Base-by-base conservation (phyloP, 2,113 vertebrate genomes). In the Dolichotis patagonum region DNA sequence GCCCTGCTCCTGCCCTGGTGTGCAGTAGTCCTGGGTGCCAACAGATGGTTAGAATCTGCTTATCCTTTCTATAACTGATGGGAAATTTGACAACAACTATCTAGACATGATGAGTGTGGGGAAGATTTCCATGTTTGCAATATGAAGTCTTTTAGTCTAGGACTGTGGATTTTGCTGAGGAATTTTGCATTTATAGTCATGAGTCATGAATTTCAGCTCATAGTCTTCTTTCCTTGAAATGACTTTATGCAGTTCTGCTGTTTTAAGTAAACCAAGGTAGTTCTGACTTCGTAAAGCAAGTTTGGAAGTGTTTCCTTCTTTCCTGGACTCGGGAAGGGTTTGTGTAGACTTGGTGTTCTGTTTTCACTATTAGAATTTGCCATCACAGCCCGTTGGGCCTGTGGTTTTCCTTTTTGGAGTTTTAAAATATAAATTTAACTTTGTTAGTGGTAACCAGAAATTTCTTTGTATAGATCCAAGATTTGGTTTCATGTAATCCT, bases 141-240 rank as follows among this genome's bases (percentile, higher is more conserved):
- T 73, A 85, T 2, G 19, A 88, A 93, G 24, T 54, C 35, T 73
- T 94, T 95, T 49, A 75, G 14, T 63, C 43, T 3, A 30, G 43
- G 52, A 82, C 85, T 56, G 71, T 3, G 43, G 83, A 93, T 95
- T 95, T 95, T 90, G 82, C 86, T 77, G 75, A 49, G 75, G 63
- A 78, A 75, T 63, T 96, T 90, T 92, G 46, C 46, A 81, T 81
- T 69, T 65, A 69, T 88, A 91, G 46, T 75, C 16, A 82, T 84
- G 63, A 94, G 35, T n/a, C n/a, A n/a, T n/a, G 75, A 28, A 52
- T 88, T 95, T 90, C 78, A 73, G 43, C 26, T 58, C 67, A 0
- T 75, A 52, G 30, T 67, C 69, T 84, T 88, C 77, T 63, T 75
- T 41, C 35, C 35, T 96, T 92, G 43, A 91, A 88, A 62, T 69